Evolutionary conservation across 2,888 invertebrate genomes (phyloP).

Genomic region (Augiades crinisus): DNA sequence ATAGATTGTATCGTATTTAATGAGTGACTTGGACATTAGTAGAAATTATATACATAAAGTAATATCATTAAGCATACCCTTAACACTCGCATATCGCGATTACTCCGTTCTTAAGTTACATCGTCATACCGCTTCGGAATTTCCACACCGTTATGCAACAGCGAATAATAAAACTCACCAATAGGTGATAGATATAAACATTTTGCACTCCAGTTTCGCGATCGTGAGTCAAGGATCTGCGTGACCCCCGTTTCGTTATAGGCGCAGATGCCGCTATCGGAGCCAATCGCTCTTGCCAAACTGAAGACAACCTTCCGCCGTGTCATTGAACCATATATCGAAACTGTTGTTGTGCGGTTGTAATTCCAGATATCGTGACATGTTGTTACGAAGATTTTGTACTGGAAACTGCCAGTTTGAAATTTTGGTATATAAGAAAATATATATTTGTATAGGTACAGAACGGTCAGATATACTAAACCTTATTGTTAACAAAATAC

Average conservation of each 20-base stretch:
- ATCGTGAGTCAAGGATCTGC: conserved; percentile 49
- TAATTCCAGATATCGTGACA: background rate
- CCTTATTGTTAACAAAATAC: too few species aligned
- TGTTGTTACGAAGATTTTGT: too few species aligned
- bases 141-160: conserved; percentile 37
- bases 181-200: conserved; percentile 33
- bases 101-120: conserved; percentile 1
- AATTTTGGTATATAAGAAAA: too few species aligned
- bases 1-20: too few species aligned
- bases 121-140: conserved; percentile 27
- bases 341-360: background rate
- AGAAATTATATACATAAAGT: too few species aligned
- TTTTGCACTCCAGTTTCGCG: conserved; percentile 43
- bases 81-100: background rate
- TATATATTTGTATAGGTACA: too few species aligned
- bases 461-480: too few species aligned
- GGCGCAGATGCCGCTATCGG: background rate
- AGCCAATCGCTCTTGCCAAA: conserved; percentile 12
- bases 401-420: too few species aligned
- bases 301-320: conserved; percentile 6
- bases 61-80: too few species aligned
- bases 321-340: conserved; percentile 17
- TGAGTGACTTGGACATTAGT: too few species aligned
- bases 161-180: conserved; percentile 33
- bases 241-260: conserved; percentile 54